Evolutionary conservation across 2,888 invertebrate species (phyloP), one percentile per base, ranked within the genome.

Genomic region (Pachymerium ferrugineum): DNA sequence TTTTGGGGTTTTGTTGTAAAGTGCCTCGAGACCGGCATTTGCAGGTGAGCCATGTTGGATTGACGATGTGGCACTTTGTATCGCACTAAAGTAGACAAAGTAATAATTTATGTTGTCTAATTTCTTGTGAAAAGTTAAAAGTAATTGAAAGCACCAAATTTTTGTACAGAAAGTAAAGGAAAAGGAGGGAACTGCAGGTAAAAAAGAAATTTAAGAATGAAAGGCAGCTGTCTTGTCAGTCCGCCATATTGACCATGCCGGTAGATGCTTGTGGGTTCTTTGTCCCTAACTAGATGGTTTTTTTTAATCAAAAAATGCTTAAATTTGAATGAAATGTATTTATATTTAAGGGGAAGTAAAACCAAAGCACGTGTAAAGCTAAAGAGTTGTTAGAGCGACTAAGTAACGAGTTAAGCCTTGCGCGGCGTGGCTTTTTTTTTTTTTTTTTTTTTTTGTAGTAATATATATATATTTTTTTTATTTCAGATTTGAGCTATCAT

Each of bases 181-280:
- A 25, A 70, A 12, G 22, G 8, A 67, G 16, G 22, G 19, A 67
- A 1, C 10, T 12, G 28, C 29, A 12, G 28, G 19, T 12, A 38
- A 1, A 2, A 16, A 4, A 16, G 14, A 16, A 38, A 38, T 38
- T 47, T 47, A 19, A 47, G 22, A 22, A 16, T 1, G n/a, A 22
- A 2, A 2, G 35, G 47, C 19, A 14, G 19, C 42, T 22, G 38
- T 38, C 22, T 72, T 72, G 72, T 38, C 54, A 33, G 12, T 54
- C 25, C 73, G 73, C 73, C 73, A 73, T 73, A 31, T 73, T 73
- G 54, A 62, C 73, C 73, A 73, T 73, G 73, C 73, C 73, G 73
- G 73, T 28, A 28, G n/a, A 28, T 28, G 25, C 16, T 33, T 30
- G 14, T 19, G 12, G 22, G 70, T 33, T 33, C 35, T 70, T 70